Evolutionary conservation across 2,113 vertebrate species (phyloP), one percentile per base, ranked within the genome.

Genomic region (Urocolius indicus): DNA sequence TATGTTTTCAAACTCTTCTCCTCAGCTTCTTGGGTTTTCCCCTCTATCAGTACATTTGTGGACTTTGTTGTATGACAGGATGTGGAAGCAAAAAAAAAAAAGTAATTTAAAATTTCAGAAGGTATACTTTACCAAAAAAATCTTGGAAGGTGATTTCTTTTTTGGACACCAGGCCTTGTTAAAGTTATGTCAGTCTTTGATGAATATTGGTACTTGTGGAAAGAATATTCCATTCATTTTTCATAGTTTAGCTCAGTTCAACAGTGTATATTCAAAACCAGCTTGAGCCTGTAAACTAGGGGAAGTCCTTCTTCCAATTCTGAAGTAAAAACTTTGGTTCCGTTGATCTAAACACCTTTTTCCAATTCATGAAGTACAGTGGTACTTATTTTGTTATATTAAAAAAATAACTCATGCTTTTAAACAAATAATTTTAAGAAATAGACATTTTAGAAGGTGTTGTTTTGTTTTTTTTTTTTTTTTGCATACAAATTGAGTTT

Each of bases 21-120:
- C 9, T 13, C 10, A 51, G 0, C 5, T 51, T 46, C 27, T 52
- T 69, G 41, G 23, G 8, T 80, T 73, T 80, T 84, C 14, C 29
- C 11, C 12, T 81, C 0, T 5, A n/a, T 69, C 14, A 17, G 38
- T 36, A 6, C 0, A 0, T 89, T 69, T 2, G 1, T 36, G 38
- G 45, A 48, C 12, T 67, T 88, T 8, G 41, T 12, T 82, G 3
- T 24, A 48, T 30, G n/a, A 84, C 61, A 2, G 0, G 21, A 45
- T 49, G 5, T 36, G n/a, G 51, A 86, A 73, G 24, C 5, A 66
- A 55, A 84, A 77, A 36, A 17, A 66, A 55, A 84, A 77, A 36
- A 17, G 3, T 65, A 61, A 52, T 85, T 58, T 34, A 21, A 68
- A 76, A 29, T 34, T 65, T 26, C 3, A 45, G 20, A 17, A 65